Evolutionary conservation across 2,888 invertebrate species (phyloP), one percentile per base, ranked within the genome.

Genomic region (Mechanitis mazaeus): DNA sequence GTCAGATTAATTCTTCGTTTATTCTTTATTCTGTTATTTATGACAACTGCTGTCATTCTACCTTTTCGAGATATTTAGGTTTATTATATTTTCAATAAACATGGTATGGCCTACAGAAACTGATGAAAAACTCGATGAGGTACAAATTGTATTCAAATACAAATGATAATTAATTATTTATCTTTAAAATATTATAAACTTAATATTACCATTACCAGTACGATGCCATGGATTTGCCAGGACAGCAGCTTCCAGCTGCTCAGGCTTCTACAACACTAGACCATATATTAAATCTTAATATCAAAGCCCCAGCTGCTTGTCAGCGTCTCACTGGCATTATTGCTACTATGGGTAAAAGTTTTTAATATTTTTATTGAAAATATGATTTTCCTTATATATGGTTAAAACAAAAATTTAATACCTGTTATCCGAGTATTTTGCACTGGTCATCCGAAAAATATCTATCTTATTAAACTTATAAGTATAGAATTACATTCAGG

Each of bases 321-420:
- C 87, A 90, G 68, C 80, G 91, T 59, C 79, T 92, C 3, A 92
- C 93, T 0, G 87, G 89, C 67, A 89, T 93, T 58, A 83, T 92
- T 59, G 91, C 91, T 50, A 85, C 91, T 1, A 83, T 93, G 71
- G 91, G 92, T 91, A 81, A 69, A 60, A 42, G 11, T 38, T 4
- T 20, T 42, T 54, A 47, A 38, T 38, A 28, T 33, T 11, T n/a
- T 47, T 61, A 59, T 28, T 6, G 47, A 55, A 46, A 50, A 50
- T 20, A 20, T 20, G 20, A 20, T 20, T 20, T 20, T 20, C 20
- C 20, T 20, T 20, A 20, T 20, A 20, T 20, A 20, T 20, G 20
- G 20, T 20, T 20, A 20, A 20, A 20, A 20, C 20, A 20, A 20
- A 20, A 20, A 20, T 20, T 20, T 20, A 20, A 20, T 20, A 20